A percentile compares a stretch with the other conserved stretches of the same genome.
phyloP scores from a whole-genome alignment of 2,888 invertebrate genomes.

The Phyto melanocephala region DNA sequence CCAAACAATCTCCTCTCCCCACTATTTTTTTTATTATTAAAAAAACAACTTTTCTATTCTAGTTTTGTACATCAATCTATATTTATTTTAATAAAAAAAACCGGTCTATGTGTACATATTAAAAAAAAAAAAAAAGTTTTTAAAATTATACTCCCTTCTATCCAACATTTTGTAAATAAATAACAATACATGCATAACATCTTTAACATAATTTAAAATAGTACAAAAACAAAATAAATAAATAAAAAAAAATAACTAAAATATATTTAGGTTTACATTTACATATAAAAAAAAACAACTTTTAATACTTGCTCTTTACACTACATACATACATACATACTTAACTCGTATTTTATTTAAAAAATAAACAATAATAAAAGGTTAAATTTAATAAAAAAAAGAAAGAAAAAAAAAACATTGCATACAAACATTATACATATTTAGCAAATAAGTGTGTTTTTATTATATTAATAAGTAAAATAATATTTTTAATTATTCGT shows the following conservation, averaged over 20 bases:
- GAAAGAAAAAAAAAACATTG: conserved; percentile 4
- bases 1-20: background rate
- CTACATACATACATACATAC: no score
- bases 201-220: conserved; percentile 42
- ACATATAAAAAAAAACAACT: conserved; percentile 3
- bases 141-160: background rate
- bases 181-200: background rate
- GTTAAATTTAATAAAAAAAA: conserved; percentile 35
- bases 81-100: background rate
- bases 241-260: conserved; percentile 5
- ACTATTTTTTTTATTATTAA: background rate
- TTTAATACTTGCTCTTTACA: conserved; percentile 56
- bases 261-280: background rate
- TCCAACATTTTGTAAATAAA: conserved; percentile 9
- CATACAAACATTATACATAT: conserved; percentile 4
- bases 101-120: background rate
- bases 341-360: conserved; percentile 26
- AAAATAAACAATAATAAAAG: background rate
- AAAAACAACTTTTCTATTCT: background rate
- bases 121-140: background rate
- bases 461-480: conserved; percentile 52
- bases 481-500: conserved; percentile 23
- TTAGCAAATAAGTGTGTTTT: conserved; percentile 49
- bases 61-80: background rate
- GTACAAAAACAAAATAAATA: conserved; percentile 34